Evolutionary conservation across 2,888 invertebrate genomes (phyloP).

Genomic region (Stramonita haemastoma): DNA sequence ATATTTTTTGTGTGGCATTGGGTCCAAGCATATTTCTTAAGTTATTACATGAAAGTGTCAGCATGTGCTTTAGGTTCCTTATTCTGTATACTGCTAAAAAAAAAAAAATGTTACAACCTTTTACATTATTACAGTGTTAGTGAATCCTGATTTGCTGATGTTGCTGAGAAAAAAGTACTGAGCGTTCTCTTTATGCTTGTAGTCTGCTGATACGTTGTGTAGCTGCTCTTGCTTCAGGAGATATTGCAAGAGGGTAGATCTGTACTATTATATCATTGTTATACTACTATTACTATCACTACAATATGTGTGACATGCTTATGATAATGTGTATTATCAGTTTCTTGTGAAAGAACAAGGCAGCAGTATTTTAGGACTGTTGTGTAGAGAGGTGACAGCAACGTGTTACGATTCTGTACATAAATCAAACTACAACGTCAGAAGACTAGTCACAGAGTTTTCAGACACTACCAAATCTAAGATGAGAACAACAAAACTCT

Average conservation of each 20-base stretch:
- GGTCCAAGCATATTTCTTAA: no score
- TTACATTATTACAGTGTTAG: no score
- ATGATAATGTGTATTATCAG: not conserved
- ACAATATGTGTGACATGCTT: no score
- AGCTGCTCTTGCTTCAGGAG: not conserved
- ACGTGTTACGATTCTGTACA: no score
- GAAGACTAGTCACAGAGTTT: no score
- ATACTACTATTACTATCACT: not conserved
- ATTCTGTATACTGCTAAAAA: not conserved
- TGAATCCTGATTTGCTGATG: not conserved
- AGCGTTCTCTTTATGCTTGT: not conserved
- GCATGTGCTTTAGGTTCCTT: not conserved
- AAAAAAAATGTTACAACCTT: no score
- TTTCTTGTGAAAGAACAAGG: constrained; percentile 7
- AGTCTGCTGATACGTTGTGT: not conserved
- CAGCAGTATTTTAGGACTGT: not conserved
- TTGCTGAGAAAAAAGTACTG: not conserved
- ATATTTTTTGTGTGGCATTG: no score
- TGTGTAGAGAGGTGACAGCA: no score
- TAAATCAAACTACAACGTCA: no score
- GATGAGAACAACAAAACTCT: no score
- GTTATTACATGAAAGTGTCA: not conserved
- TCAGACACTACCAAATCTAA: no score
- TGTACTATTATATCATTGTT: not conserved
- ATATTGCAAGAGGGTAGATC: not conserved